phyloP scores from a whole-genome alignment of 2,888 invertebrate species.

The Platycnemis pennipes region DNA sequence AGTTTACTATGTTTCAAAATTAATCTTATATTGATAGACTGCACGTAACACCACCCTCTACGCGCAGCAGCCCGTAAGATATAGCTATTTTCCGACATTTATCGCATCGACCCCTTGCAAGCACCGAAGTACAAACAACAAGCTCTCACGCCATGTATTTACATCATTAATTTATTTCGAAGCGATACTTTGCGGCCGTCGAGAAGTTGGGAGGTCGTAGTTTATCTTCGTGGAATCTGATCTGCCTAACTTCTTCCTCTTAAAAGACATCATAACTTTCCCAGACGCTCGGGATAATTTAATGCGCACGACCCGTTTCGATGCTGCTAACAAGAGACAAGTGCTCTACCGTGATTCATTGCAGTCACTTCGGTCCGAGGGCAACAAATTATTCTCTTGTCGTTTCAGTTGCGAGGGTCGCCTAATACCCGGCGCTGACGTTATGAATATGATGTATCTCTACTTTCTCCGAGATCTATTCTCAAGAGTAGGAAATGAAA shows the following conservation, averaged over 20 bases:
- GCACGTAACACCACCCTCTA: no score
- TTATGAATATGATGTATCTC: background rate
- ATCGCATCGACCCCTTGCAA: background rate
- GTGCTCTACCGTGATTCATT: background rate
- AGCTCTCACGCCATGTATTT: background rate
- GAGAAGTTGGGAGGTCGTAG: background rate
- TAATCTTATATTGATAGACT: no score
- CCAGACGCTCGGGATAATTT: background rate
- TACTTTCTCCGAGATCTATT: background rate
- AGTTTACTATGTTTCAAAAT: no score
- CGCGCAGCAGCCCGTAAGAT: no score
- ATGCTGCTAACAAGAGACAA: background rate
- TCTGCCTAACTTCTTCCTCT: background rate
- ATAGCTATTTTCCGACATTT: no score
- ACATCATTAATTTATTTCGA: conserved; percentile 3
- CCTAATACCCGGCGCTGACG: background rate
- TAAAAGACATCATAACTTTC: background rate
- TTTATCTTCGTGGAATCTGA: background rate
- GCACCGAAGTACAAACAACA: background rate
- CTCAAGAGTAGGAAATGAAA: background rate
- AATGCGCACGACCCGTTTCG: background rate
- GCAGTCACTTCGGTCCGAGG: background rate
- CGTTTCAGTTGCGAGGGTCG: background rate
- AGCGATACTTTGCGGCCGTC: background rate
- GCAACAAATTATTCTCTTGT: background rate